These are phyloP conservation scores for Tetropium fuscum DNA, from an alignment of 2,888 invertebrate genomes.

Conservation along the genomic window DNA sequence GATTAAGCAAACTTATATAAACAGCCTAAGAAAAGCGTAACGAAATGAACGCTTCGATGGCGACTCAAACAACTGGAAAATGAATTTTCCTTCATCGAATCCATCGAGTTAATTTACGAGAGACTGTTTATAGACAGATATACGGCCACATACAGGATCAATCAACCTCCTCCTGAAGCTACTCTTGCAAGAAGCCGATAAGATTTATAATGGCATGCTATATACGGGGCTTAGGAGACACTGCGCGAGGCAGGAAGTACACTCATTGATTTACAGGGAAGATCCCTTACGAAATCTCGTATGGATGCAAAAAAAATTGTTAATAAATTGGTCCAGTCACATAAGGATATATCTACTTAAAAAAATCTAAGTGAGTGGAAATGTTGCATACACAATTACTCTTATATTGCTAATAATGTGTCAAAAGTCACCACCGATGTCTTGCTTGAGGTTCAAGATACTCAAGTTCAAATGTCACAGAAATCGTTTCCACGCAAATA, in stretches of 20 bases:
- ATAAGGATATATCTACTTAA: no score
- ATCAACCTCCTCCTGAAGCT: slow-evolving; percentile 61
- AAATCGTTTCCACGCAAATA: no score
- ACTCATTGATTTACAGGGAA: slow-evolving; percentile 21
- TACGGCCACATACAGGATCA: slow-evolving; percentile 63
- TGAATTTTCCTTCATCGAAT: slow-evolving; percentile 67
- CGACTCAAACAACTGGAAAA: slow-evolving; percentile 67
- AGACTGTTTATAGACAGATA: slow-evolving; percentile 67
- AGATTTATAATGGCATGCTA: slow-evolving; percentile 60
- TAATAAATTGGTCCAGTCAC: no score
- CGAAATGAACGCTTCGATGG: slow-evolving; percentile 63
- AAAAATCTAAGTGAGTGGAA: no score
- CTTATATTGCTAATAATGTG: no score
- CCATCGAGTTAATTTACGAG: slow-evolving; percentile 67
- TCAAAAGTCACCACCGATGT: no score
- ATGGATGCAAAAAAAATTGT: no score
- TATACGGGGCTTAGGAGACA: slow-evolving; percentile 36
- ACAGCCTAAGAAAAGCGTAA: slow-evolving; percentile 60
- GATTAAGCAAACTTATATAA: slow-evolving; percentile 62
- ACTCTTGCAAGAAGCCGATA: slow-evolving; percentile 67
- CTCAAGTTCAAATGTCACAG: no score
- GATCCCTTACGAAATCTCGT: no score
- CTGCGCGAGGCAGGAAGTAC: slow-evolving; percentile 27
- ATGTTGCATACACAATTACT: no score
- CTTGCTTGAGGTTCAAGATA: no score